Base-by-base conservation (phyloP, 2,888 invertebrate species). In the Hirtodrosophila alboralis region DNA sequence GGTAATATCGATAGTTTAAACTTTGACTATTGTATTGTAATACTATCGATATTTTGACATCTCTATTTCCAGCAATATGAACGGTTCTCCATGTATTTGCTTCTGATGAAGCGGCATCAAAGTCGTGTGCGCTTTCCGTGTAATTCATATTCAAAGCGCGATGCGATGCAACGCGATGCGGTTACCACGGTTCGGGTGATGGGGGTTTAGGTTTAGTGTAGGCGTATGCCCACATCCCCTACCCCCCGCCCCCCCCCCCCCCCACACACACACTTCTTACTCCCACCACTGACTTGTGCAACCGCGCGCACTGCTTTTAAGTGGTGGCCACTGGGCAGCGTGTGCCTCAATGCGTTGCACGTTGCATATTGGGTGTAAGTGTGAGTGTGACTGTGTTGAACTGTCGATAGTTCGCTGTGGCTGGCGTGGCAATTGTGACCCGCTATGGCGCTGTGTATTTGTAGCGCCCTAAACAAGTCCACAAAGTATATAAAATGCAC, bases 121-220 rank as follows among this genome's bases (percentile, higher is more conserved):
- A 74, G 71, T 77, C 79, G 68, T 68, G 58, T 63, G 74, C 75
- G 64, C 66, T 72, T 63, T 54, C 73, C 70, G 70, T 83, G 79
- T 75, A 86, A 81, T 83, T 83, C 74, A 84, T 81, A 83, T 83
- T 84, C 83, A 83, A 83, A 86, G 79, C 70, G 83, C 67, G 63
- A 38, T 49, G 66, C 65, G 66, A 59, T 61, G 61, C 45, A 71
- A 41, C 41, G 57, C 51, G 67, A 14, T 56, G 69, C 14, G 67
- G 66, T 41, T 30, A 36, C 31, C 14, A 16, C 31, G 41, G 45
- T 43, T 54, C n/a, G 40, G 33, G 36, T 48, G 40, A 27, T 16
- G 43, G 34, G 45, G 28, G 21, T 21, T 26, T 38, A 34, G 49
- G 33, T 18, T 31, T 23, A 28, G 56, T 40, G 59, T 52, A 49